A percentile compares a stretch with the other conserved stretches of the same genome.
These are phyloP conservation scores for Asobara japonica DNA, from an alignment of 1,140 invertebrate species.

Conservation along the genomic window DNA sequence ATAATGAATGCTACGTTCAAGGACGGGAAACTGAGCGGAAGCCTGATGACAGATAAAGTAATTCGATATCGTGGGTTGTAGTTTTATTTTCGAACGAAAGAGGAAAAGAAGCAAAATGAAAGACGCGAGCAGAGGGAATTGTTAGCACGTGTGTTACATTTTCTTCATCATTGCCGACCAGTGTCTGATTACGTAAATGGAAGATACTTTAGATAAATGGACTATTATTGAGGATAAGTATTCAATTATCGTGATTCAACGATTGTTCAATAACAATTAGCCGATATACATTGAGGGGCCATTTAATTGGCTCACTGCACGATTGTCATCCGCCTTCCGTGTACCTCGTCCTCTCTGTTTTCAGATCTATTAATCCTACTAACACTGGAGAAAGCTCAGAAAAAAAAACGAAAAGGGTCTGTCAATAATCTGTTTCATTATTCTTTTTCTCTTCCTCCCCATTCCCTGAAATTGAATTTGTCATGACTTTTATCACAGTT, in stretches of 20 bases:
- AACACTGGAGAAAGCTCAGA: neutral
- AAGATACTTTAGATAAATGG: neutral
- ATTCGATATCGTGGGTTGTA: constrained; percentile 30
- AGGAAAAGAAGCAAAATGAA: too few species aligned
- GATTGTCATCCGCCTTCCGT: neutral
- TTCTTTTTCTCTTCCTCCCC: neutral
- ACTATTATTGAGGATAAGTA: neutral
- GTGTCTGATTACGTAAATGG: neutral
- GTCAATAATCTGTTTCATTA: neutral
- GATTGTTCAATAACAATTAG: neutral
- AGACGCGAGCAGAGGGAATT: neutral
- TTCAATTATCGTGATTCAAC: neutral
- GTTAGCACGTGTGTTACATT: neutral
- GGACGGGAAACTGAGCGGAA: constrained; percentile 19
- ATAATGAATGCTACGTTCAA: constrained; percentile 17
- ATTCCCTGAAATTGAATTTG: constrained; percentile 2
- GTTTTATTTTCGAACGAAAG: constrained; percentile 15
- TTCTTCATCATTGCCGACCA: neutral
- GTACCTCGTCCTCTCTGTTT: neutral
- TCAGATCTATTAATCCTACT: neutral
- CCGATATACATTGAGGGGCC: neutral
- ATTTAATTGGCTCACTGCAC: neutral
- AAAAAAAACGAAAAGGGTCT: neutral
- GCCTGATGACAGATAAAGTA: constrained; percentile 20
- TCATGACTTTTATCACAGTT: neutral